A percentile compares a stretch with the other conserved stretches of the same genome.
phyloP scores from a whole-genome alignment of 2,113 vertebrate species.

The Cavia aperea region DNA sequence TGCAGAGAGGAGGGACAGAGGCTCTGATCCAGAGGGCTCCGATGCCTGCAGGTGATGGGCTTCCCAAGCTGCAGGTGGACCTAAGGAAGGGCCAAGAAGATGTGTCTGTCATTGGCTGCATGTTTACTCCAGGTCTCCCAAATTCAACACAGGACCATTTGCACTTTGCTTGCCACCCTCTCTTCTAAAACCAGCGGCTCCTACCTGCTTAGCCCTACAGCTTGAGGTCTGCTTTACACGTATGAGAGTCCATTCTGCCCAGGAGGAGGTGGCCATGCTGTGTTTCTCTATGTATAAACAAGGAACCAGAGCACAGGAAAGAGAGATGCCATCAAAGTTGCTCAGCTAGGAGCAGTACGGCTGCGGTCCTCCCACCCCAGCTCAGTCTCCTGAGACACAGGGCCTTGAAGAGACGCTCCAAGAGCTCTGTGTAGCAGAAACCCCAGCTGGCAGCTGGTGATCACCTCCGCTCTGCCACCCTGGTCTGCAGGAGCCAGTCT shows the following conservation, averaged over 20 bases:
- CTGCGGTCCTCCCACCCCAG: too few species aligned
- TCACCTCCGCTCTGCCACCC: not conserved
- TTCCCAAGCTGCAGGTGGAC: not conserved
- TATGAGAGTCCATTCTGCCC: not conserved
- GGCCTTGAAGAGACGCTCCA: not conserved
- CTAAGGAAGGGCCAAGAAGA: not conserved
- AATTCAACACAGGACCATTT: too few species aligned
- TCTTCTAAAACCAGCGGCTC: not conserved
- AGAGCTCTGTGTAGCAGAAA: not conserved
- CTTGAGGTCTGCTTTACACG: not conserved
- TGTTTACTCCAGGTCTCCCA: not conserved
- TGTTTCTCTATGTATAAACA: accelerated
- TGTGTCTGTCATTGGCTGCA: not conserved
- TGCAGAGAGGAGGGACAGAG: not conserved
- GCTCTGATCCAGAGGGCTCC: not conserved
- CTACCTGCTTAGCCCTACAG: not conserved
- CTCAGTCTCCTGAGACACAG: not conserved
- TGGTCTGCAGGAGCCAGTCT: too few species aligned
- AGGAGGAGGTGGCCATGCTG: not conserved
- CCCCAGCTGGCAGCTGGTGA: not conserved
- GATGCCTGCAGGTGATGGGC: not conserved
- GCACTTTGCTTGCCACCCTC: not conserved
- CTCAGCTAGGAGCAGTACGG: too few species aligned
- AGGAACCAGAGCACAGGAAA: too few species aligned
- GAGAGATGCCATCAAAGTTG: not conserved